A percentile compares a stretch with the other conserved stretches of the same genome.
phyloP scores from a whole-genome alignment of 1,140 invertebrate species.

The Tachypleus tridentatus region DNA sequence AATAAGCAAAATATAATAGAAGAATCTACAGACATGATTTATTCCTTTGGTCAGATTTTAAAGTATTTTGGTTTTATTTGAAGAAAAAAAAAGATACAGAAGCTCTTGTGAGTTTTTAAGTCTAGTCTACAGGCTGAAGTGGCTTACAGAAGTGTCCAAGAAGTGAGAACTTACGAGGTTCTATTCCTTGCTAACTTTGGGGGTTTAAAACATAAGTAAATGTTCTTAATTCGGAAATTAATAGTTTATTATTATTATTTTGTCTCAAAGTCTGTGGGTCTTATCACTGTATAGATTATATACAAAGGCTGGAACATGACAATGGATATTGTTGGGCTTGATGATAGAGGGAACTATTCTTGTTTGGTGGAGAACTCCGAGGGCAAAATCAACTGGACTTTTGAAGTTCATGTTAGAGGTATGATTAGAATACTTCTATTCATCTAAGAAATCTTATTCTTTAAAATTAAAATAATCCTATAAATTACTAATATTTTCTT shows the following conservation, averaged over 20 bases:
- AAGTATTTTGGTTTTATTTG: too few species aligned
- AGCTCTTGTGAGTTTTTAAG: too few species aligned
- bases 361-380: conserved; percentile 25
- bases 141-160: too few species aligned
- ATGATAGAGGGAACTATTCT: conserved; percentile 27
- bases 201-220: neutral
- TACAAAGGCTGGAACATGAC: conserved; percentile 9
- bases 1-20: too few species aligned
- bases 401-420: conserved; percentile 9
- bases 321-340: conserved; percentile 10
- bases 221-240: neutral
- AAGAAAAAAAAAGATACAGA: too few species aligned
- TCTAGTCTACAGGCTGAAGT: too few species aligned
- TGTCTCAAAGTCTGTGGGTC: neutral
- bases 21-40: too few species aligned
- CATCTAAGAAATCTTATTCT: too few species aligned
- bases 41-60: too few species aligned
- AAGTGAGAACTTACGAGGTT: neutral
- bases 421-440: neutral
- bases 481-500: too few species aligned
- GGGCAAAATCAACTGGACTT: conserved; percentile 21
- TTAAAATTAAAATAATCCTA: too few species aligned
- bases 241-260: neutral
- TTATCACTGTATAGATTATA: conserved; percentile 9
- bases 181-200: neutral